phyloP scores from a whole-genome alignment of 2,113 vertebrate species.

The Mellivora capensis region DNA sequence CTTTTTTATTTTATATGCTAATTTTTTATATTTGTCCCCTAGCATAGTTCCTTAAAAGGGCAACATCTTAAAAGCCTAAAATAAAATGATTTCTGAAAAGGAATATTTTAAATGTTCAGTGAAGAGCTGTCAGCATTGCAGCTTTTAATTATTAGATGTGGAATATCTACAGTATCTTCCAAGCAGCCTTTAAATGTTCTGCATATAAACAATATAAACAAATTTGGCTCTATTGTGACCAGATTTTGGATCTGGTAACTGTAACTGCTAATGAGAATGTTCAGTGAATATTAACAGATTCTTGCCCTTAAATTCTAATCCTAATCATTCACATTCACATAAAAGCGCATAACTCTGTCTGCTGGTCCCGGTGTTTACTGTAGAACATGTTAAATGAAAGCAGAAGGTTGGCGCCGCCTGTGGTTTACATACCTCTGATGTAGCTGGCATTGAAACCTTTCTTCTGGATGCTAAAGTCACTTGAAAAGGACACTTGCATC shows the following conservation, averaged over 20 bases:
- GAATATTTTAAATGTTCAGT: neutral
- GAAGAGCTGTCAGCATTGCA: slow-evolving; percentile 28
- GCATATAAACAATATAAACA: slow-evolving; percentile 10
- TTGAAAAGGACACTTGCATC: slow-evolving; percentile 92
- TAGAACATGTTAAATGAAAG: slow-evolving; percentile 50
- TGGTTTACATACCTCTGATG: slow-evolving; percentile 86
- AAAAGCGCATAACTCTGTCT: slow-evolving; percentile 45
- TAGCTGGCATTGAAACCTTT: slow-evolving; percentile 94
- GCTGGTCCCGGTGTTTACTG: slow-evolving; percentile 19
- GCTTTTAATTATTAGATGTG: slow-evolving; percentile 44
- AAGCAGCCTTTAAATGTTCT: slow-evolving; percentile 27
- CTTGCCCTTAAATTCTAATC: slow-evolving; percentile 31
- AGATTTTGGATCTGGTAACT: slow-evolving; percentile 28
- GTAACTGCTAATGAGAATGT: slow-evolving; percentile 17
- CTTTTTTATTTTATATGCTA: neutral
- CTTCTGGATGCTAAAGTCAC: slow-evolving; percentile 98
- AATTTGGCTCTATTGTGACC: slow-evolving; percentile 25
- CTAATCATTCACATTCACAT: slow-evolving; percentile 48
- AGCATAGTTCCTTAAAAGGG: slow-evolving; percentile 11
- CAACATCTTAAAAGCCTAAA: slow-evolving; percentile 31
- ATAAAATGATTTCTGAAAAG: slow-evolving; percentile 49
- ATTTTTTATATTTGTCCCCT: slow-evolving; percentile 4
- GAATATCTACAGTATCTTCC: neutral
- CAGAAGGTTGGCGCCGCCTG: neutral
- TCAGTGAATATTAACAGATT: slow-evolving; percentile 40